These are phyloP conservation scores for Danio choprae DNA, from an alignment of 2,797 vertebrate genomes.

Conservation along the genomic window DNA sequence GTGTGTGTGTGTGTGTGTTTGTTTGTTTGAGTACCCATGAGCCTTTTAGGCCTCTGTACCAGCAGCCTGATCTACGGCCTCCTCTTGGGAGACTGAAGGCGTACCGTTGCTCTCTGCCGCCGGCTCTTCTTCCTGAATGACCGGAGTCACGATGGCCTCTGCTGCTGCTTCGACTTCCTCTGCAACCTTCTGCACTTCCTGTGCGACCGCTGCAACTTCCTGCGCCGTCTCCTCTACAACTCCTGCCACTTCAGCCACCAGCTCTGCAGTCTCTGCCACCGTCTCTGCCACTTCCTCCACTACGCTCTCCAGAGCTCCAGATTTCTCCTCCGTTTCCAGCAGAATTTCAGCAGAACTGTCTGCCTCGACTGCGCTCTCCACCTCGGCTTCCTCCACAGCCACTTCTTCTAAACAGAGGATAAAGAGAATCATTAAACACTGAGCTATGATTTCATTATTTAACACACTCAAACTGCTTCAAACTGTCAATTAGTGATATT, in stretches of 20 bases:
- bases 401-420: conserved; percentile 22
- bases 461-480: neutral
- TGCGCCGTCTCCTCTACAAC: conserved; percentile 66
- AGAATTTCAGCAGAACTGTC: neutral
- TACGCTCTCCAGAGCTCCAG: neutral
- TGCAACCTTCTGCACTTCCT: conserved; percentile 63
- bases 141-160: conserved; percentile 56
- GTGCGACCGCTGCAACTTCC: conserved; percentile 64
- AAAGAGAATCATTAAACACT: neutral
- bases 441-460: neutral
- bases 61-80: conserved; percentile 58
- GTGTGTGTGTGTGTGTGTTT: conserved; percentile 49
- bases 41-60: conserved; percentile 59
- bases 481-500: neutral
- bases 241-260: conserved; percentile 56
- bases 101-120: conserved; percentile 69
- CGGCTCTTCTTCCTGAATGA: conserved; percentile 55
- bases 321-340: neutral
- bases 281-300: conserved; percentile 60
- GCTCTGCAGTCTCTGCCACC: conserved; percentile 51
- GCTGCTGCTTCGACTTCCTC: conserved; percentile 66
- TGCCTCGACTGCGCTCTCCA: conserved; percentile 7
- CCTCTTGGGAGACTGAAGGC: conserved; percentile 66
- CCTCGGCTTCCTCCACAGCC: conserved; percentile 45
- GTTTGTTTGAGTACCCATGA: conserved; percentile 45